Conservation (phyloP, 2,797 vertebrate genomes). For the Synanceia verrucosa region DNA sequence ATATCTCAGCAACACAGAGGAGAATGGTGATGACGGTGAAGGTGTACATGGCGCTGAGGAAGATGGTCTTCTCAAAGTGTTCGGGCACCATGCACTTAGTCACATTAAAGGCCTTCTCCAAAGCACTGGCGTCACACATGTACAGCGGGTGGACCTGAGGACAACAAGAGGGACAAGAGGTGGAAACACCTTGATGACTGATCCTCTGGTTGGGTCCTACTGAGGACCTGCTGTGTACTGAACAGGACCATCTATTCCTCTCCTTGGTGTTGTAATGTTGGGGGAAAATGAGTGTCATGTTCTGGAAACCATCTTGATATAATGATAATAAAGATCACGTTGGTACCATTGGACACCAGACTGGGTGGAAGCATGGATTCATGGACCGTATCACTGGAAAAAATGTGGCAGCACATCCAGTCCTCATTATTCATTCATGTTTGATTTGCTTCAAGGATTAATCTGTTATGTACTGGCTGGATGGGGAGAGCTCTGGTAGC, state of each 20-base stretch:
- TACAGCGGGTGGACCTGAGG: conserved; percentile 85
- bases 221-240: not conserved
- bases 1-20: conserved; percentile 88
- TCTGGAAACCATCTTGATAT: not conserved
- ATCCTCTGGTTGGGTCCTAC: not conserved
- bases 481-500: not conserved
- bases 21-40: conserved; percentile 90
- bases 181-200: not conserved
- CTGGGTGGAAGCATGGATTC: not conserved
- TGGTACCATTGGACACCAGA: not conserved
- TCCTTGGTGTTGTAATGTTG: not conserved
- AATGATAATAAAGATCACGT: not conserved
- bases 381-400: not conserved
- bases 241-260: not conserved
- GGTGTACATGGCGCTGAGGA: conserved; percentile 91
- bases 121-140: conserved; percentile 83
- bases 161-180: conserved; percentile 63
- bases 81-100: conserved; percentile 90
- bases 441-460: not conserved
- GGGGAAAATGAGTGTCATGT: not conserved
- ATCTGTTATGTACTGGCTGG: not conserved
- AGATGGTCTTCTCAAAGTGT: conserved; percentile 93
- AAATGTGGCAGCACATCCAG: not conserved
- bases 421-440: not conserved
- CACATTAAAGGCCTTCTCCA: conserved; percentile 84